Evolutionary conservation across 2,113 vertebrate genomes (phyloP), one percentile per base, ranked within the genome.

Genomic region (Cromileptes altivelis): DNA sequence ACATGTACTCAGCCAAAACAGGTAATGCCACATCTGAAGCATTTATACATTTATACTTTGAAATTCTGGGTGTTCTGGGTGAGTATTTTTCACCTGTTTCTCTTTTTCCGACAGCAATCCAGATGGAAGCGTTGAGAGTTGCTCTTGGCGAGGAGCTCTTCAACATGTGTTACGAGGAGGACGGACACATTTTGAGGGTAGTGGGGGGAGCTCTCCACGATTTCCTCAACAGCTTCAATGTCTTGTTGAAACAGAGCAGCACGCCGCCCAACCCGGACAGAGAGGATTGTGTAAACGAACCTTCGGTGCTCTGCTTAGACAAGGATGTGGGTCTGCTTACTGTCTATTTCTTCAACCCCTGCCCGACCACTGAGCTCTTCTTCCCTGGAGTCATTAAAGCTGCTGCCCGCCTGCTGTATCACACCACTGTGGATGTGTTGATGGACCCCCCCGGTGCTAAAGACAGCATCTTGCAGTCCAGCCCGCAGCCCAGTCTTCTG

Each of bases 141-240:
- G 95, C 95, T 67, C 93, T 99, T 2, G 98, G 98, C 53, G 96
- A 97, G 91, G 98, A 99, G 80, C 95, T 99, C 45, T 99, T 99
- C 89, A 96, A 95, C 92, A 96, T 97, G 90, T 99, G 98, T 87
- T 99, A 98, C 18, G 97, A 98, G 92, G 98, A 99, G 92, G 98
- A 99, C 64, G 95, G 97, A 76, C 97, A 98, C 83, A 96, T 99
- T 92, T 91, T 99, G 52, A 95, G 95, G 11, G 97, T 98, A 88
- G 97, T 99, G 70, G 98, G 97, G 82, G 98, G 98, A 75, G 98
- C 97, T 0, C 97, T 99, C 23, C 98, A 98, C 21, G 98, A 99
- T 93, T 99, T 99, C 91, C 94, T 99, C 85, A 99, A 99, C 89
- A 99, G 98, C 91, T 99, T 99, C 93, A 97, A 97, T 72, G 97